phyloP scores from a whole-genome alignment of 64 coral and sea anemone species.

The Stichodactyla mertensii region DNA sequence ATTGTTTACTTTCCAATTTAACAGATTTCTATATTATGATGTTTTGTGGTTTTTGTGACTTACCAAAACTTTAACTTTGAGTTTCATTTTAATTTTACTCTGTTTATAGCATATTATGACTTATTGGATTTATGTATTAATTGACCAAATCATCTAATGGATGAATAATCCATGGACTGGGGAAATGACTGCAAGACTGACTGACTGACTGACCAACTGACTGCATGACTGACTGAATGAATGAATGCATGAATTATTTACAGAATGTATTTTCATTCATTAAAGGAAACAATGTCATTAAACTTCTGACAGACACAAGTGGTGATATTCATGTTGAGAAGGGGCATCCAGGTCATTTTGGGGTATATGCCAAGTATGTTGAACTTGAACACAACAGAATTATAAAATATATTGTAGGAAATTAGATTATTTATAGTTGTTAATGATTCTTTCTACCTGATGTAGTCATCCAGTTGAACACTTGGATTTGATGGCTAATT shows the following conservation, averaged over 20 bases:
- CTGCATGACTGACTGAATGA: not conserved
- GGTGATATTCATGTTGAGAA: constrained; percentile 1
- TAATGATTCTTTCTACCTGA: not conserved
- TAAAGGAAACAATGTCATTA: constrained; percentile 1
- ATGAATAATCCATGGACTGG: too few species aligned
- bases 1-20: too few species aligned
- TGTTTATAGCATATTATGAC: too few species aligned
- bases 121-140: too few species aligned
- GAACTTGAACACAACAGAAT: not conserved
- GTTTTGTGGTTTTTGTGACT: too few species aligned
- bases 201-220: not conserved
- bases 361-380: constrained; percentile 17
- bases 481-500: not conserved
- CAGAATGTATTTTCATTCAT: not conserved
- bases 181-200: not conserved
- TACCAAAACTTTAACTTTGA: too few species aligned
- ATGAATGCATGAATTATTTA: not conserved
- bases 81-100: too few species aligned
- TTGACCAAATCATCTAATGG: too few species aligned
- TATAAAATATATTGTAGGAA: too few species aligned
- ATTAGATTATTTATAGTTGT: not conserved
- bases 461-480: not conserved
- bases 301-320: not conserved
- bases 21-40: too few species aligned
- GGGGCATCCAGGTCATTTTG: not conserved